Evolutionary conservation across 2,888 invertebrate genomes (phyloP), one percentile per base, ranked within the genome.

Genomic region (Tetramorium bicarinatum): DNA sequence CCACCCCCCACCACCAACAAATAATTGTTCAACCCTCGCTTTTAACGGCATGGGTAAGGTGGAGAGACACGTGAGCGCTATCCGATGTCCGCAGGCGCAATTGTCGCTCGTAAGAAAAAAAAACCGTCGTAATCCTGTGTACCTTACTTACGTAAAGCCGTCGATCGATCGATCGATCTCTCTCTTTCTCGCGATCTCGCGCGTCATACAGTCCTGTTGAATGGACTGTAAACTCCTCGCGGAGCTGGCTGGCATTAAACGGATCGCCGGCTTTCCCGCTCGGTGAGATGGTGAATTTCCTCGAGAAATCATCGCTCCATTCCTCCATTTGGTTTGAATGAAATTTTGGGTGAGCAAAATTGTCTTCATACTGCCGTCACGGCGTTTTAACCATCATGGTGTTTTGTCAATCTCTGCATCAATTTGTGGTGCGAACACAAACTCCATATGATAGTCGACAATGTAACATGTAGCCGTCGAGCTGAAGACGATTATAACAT

Each of bases 121-220:
- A 84, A 72, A 86, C 84, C 82, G 74, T 72, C 77, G 77, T 59
- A 47, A 76, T 82, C 75, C 81, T 62, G 72, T 81, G 18, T 80
- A 74, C 47, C 64, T 84, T 82, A 76, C 69, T 84, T 84, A 82
- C 71, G 52, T 38, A 52, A 76, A 88, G 84, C 85, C 87, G 84
- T 88, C 89, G 89, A 90, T 89, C 89, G 89, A 88, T 89, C 87
- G 88, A 89, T 89, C 89, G 88, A 87, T 90, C 90, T 90, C 90
- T 90, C 90, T 90, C 88, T 86, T 89, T 89, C 89, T 89, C 86
- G 85, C 84, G 84, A 84, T 85, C 87, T 82, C 72, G 59, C 76
- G 64, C 56, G 49, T 77, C 62, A 59, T 47, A 25, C 21, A 25
- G 64, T 52, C 38, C 44, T 44, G 47, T 67, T 11, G 25, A 49